These are phyloP conservation scores for Leptura quadrifasciata DNA, from an alignment of 2,888 invertebrate species.

Conservation along the genomic window DNA sequence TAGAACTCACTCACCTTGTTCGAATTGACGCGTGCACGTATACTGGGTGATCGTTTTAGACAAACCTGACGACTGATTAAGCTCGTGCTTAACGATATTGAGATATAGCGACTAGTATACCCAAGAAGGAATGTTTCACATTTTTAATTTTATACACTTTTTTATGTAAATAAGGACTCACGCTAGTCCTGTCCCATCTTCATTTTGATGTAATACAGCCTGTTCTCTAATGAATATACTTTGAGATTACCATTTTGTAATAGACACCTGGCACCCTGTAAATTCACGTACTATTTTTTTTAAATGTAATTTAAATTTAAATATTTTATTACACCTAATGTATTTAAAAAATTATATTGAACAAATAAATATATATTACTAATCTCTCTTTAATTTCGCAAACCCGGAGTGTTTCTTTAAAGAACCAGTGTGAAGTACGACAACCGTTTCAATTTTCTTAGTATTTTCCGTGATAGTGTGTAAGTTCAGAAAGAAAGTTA, in stretches of 20 bases:
- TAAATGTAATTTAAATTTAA: conserved; percentile 41
- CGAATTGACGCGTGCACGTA: not conserved
- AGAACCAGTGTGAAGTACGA: too few relatives aligned
- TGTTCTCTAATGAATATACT: conserved; percentile 8
- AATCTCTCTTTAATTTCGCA: conserved; percentile 23
- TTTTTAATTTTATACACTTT: not conserved
- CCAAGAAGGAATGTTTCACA: not conserved
- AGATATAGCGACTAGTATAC: conserved; percentile 2
- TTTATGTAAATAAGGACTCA: not conserved
- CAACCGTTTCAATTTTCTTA: too few relatives aligned
- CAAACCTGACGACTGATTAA: conserved; percentile 29
- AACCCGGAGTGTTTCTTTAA: not conserved
- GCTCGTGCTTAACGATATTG: conserved; percentile 20
- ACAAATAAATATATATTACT: conserved; percentile 50
- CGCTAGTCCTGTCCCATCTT: not conserved
- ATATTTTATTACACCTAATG: conserved; percentile 47
- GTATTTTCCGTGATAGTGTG: too few relatives aligned
- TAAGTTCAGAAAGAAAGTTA: too few relatives aligned
- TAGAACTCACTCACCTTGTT: not conserved
- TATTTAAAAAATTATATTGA: conserved; percentile 44
- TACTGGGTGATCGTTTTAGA: not conserved
- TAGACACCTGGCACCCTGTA: conserved; percentile 33
- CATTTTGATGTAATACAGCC: not conserved
- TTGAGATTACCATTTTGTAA: conserved; percentile 2
- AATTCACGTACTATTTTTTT: conserved; percentile 42